Evolutionary conservation across 2,888 invertebrate genomes (phyloP), one percentile per base, ranked within the genome.

Genomic region (Erpobdella octoculata): DNA sequence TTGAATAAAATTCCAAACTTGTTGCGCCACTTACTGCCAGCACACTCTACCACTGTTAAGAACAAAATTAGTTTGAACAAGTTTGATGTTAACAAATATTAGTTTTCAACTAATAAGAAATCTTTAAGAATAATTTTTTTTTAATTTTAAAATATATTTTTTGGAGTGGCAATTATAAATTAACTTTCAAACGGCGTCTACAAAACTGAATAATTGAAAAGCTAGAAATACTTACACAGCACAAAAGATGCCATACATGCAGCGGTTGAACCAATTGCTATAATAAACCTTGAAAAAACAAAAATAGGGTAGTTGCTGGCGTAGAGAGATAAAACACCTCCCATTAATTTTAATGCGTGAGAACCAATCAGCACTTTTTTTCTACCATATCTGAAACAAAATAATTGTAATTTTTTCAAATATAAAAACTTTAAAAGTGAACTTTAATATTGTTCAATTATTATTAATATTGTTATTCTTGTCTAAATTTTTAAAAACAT

Each of bases 331-430:
- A 72, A 15, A 8, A 74, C n/a, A 12, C 53, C 41, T 12, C 72
- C 73, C 25, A 68, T 25, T 15, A 75, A 37, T 53, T 76, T 73
- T 12, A 73, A 9, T 9, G 64, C 31, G 36, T 65, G 62, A 46
- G 58, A 72, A 3, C 59, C 41, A 18, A 74, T 46, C 12, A 73
- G 12, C 15, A 64, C 59, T 21, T 38, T 46, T 71, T 69, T 73
- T 18, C 76, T 72, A 41, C 76, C 76, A 41, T 76, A 71, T 59
- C 76, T 76, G 67, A 12, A 53, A 53, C 53, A 53, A 21, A n/a
- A 5, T n/a, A 5, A 28, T 25, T n/a, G n/a, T n/a, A n/a, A n/a
- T n/a, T n/a, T n/a, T n/a, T n/a, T n/a, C n/a, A n/a, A n/a, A n/a
- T n/a, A n/a, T n/a, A n/a, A n/a, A n/a, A n/a, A n/a, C n/a, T n/a